These are phyloP conservation scores for Dendropsophus ebraccatus DNA, from an alignment of 2,113 vertebrate genomes.

Conservation along the genomic window DNA sequence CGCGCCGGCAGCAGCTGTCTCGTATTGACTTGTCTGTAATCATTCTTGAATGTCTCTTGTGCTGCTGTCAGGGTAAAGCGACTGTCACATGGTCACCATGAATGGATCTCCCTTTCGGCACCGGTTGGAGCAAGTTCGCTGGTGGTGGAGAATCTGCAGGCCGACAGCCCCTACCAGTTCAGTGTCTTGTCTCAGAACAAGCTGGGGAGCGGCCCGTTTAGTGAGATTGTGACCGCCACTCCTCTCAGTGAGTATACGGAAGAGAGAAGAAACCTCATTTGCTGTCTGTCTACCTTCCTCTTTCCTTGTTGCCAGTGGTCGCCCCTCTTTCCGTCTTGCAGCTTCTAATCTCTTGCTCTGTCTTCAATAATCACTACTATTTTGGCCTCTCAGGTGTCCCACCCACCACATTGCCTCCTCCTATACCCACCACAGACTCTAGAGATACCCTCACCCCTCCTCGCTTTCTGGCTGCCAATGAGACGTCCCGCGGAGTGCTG, in stretches of 20 bases:
- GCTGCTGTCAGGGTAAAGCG: slow-evolving; percentile 77
- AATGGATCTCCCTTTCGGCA: slow-evolving; percentile 89
- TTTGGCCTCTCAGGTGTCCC: slow-evolving; percentile 71
- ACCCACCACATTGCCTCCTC: slow-evolving; percentile 76
- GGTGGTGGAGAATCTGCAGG: slow-evolving; percentile 84
- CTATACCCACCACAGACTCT: slow-evolving; percentile 66
- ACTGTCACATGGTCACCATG: slow-evolving; percentile 82
- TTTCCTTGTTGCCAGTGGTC: background rate
- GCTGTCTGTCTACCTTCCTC: background rate
- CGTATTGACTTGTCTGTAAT: background rate
- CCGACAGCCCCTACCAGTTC: slow-evolving; percentile 87
- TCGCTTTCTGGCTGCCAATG: slow-evolving; percentile 77
- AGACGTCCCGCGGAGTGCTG: slow-evolving; percentile 79
- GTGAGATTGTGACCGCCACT: slow-evolving; percentile 83
- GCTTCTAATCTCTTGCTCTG: background rate
- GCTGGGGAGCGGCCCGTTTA: slow-evolving; percentile 95
- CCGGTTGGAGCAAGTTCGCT: slow-evolving; percentile 79
- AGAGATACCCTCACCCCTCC: slow-evolving; percentile 78
- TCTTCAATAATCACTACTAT: slow-evolving; percentile 19
- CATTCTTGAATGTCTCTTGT: background rate
- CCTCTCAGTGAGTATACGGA: slow-evolving; percentile 80
- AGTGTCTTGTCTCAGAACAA: slow-evolving; percentile 94
- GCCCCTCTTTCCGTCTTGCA: background rate
- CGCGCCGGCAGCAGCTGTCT: background rate
- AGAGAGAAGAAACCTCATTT: no score